Conservation (phyloP, 2,888 invertebrate genomes). For the Autographa pulchrina region DNA sequence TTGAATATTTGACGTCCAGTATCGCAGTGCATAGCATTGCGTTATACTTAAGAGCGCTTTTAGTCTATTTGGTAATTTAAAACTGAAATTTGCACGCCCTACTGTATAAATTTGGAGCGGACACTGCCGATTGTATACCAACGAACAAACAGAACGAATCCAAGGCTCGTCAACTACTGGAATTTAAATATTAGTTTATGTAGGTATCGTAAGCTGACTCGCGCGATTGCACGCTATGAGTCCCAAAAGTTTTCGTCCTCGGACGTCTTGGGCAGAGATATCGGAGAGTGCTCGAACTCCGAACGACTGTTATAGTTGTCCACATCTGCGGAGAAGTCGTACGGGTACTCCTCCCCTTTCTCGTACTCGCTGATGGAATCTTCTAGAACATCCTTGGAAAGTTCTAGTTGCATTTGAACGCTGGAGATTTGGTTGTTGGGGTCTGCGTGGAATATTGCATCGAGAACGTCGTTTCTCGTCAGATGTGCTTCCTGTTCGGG, state of each 20-base stretch:
- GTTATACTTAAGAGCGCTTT: constrained; percentile 6
- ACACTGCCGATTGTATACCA: constrained; percentile 7
- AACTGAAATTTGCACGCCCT: constrained; percentile 13
- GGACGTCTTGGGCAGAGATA: constrained; percentile 74
- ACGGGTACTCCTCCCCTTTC: constrained; percentile 62
- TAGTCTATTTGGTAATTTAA: constrained; percentile 4
- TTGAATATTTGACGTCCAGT: constrained; percentile 3
- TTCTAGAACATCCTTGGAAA: constrained; percentile 59
- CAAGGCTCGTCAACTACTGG: constrained; percentile 8
- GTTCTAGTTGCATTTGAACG: constrained; percentile 62
- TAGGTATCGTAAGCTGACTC: constrained; percentile 11
- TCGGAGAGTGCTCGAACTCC: constrained; percentile 69
- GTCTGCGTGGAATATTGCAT: constrained; percentile 69
- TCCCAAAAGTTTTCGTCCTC: constrained; percentile 83
- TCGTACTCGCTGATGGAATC: constrained; percentile 61
- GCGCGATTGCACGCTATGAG: constrained; percentile 43
- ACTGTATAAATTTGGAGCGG: constrained; percentile 6
- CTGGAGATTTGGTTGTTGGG: constrained; percentile 62
- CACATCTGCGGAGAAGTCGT: constrained; percentile 77
- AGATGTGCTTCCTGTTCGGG: constrained; percentile 61
- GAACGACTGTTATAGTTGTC: constrained; percentile 77
- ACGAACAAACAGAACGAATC: constrained; percentile 1
- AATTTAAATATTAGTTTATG: not conserved
- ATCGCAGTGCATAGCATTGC: constrained; percentile 7
- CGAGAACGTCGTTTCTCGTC: constrained; percentile 68